Base-by-base conservation (phyloP, 2,113 vertebrate genomes). In the Trochalopteron elliotii region DNA sequence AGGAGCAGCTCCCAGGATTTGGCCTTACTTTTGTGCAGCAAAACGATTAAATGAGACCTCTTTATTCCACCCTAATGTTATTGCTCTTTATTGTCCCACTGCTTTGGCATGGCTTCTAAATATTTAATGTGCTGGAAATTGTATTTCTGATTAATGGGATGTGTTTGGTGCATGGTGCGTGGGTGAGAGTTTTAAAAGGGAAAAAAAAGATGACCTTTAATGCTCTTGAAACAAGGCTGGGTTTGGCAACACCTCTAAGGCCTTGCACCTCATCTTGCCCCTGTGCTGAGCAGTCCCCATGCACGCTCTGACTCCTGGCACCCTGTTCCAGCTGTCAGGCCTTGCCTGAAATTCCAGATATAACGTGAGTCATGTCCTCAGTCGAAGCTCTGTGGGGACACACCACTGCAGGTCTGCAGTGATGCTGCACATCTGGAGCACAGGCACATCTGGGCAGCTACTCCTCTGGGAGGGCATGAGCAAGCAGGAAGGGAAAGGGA, bases 331-430 rank as follows among this genome's bases (percentile, higher is more conserved):
- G 27, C 49, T 53, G 53, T 2, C 79, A 42, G 33, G 40, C 5
- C 10, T 12, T 10, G 19, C 47, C 72, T 33, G 31, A 42, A 80
- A 60, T 39, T 28, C 70, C 3, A 9, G 28, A 27, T 45, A 0
- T 3, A 24, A 9, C 45, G 5, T 0, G 4, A 57, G 10, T n/a
- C 6, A 1, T 0, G 3, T 27, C 50, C 72, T 69, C 0, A 0
- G 0, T 4, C 17, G 27, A 60, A n/a, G 45, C 37, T 11, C 78
- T 7, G 44, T 0, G 39, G 44, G 47, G 65, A 37, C 3, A 1
- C 1, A 2, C 64, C 9, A 52, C 78, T 10, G 35, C 9, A 6
- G 63, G 15, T 5, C 7, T 31, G 68, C 44, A 23, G 78, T 2
- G n/a, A 20, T 12, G n/a, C 82, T 24, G 85, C 93, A 89, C 92